Conservation (phyloP, 2,797 vertebrate genomes). For the Pogonophryne albipinna region DNA sequence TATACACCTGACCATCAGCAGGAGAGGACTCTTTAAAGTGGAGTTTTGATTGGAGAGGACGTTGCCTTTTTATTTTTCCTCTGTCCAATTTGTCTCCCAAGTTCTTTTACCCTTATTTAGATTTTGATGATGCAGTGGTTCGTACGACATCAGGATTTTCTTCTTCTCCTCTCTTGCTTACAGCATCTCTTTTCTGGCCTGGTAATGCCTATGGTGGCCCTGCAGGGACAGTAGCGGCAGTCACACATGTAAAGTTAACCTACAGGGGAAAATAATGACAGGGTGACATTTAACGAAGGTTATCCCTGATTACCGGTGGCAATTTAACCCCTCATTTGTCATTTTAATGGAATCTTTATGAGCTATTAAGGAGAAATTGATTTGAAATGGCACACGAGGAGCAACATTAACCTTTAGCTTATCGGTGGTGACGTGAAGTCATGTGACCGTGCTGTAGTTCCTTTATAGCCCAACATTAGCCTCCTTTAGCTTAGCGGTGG, state of each 20-base stretch:
- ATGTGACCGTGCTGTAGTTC: too few species aligned
- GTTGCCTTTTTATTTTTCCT: neutral
- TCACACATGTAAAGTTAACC: slow-evolving; percentile 27
- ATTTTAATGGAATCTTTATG: slow-evolving; percentile 37
- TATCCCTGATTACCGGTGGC: slow-evolving; percentile 8
- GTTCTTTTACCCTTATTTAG: neutral
- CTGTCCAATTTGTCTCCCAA: slow-evolving; percentile 5
- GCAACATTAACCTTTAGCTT: too few species aligned
- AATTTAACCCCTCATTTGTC: slow-evolving; percentile 15
- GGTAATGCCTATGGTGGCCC: slow-evolving; percentile 5
- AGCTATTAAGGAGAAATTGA: slow-evolving; percentile 17
- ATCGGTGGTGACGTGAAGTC: too few species aligned
- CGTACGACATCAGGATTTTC: slow-evolving; percentile 20
- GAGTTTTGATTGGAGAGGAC: neutral
- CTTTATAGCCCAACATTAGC: too few species aligned
- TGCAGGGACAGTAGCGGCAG: slow-evolving; percentile 24
- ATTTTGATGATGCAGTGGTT: slow-evolving; percentile 1
- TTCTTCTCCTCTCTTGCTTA: neutral
- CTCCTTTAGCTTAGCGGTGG: too few species aligned
- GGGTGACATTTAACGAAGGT: slow-evolving; percentile 53
- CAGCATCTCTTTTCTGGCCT: slow-evolving; percentile 3
- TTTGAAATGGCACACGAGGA: neutral
- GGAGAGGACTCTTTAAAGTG: too few species aligned
- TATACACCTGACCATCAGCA: too few species aligned
- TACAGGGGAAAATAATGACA: neutral